phyloP scores from a whole-genome alignment of 2,888 invertebrate species.

The Hyles lineata region DNA sequence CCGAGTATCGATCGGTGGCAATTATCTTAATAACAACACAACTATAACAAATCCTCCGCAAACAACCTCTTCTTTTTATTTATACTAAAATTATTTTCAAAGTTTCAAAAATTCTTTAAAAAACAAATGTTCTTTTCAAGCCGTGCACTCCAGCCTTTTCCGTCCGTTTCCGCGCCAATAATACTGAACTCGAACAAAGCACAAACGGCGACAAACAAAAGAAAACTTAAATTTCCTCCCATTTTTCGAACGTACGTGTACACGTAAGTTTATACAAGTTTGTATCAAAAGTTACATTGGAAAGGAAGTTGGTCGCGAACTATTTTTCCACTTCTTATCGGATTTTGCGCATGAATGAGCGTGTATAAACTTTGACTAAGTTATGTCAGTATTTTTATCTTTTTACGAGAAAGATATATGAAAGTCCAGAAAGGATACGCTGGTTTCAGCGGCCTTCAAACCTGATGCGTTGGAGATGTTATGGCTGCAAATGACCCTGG shows the following conservation, averaged over 20 bases:
- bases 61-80: no score
- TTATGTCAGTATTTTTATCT: not conserved
- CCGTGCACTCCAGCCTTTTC: slow-evolving; percentile 19
- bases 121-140: not conserved
- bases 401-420: no score
- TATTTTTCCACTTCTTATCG: slow-evolving; percentile 1
- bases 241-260: slow-evolving; percentile 26
- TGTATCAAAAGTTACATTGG: slow-evolving; percentile 17
- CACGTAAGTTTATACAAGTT: slow-evolving; percentile 16
- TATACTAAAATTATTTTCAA: not conserved
- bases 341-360: not conserved
- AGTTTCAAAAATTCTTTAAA: not conserved
- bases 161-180: slow-evolving; percentile 26
- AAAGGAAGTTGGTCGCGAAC: slow-evolving; percentile 9
- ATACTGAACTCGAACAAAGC: slow-evolving; percentile 26
- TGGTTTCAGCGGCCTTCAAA: no score
- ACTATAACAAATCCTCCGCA: no score
- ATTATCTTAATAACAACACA: no score
- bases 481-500: no score
- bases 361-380: not conserved
- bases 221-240: slow-evolving; percentile 15
- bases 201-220: slow-evolving; percentile 28
- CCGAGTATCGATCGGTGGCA: no score
- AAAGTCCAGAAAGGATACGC: no score
- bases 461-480: no score